Conservation (phyloP, 2,888 invertebrate species). For the Heteromyza rotundicornis region DNA sequence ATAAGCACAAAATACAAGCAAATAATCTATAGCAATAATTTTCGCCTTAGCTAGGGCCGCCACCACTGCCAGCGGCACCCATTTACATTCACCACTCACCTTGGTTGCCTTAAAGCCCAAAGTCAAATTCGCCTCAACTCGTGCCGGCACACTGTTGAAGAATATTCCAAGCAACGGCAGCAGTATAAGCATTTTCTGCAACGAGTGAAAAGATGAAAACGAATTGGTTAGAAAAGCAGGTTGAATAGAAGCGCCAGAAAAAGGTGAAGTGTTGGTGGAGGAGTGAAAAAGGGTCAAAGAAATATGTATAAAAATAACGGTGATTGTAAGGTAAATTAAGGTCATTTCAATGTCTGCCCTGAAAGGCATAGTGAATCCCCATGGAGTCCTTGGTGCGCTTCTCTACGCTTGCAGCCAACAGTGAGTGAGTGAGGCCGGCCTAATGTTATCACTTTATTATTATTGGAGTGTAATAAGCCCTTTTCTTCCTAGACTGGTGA, state of each 20-base stretch:
- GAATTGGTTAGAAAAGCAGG: background rate
- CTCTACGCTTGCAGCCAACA: conserved; percentile 33
- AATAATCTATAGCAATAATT: background rate
- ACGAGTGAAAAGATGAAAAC: conserved; percentile 29
- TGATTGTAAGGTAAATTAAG: conserved; percentile 37
- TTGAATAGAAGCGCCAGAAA: conserved; percentile 8
- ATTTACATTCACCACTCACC: conserved; percentile 46
- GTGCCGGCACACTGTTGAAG: conserved; percentile 57
- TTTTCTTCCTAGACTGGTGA: no score
- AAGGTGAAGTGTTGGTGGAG: background rate
- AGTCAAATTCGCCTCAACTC: conserved; percentile 57
- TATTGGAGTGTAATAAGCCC: conserved; percentile 22
- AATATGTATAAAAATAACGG: conserved; percentile 21
- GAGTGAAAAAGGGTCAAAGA: conserved; percentile 24
- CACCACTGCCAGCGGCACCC: background rate
- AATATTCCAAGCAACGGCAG: conserved; percentile 59
- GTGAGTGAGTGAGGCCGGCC: background rate
- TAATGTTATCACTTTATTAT: conserved; percentile 30
- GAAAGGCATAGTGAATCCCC: conserved; percentile 2
- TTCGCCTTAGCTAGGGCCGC: no score
- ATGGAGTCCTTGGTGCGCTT: background rate
- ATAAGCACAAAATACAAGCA: conserved; percentile 7
- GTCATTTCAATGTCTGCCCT: conserved; percentile 49
- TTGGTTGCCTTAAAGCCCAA: conserved; percentile 58
- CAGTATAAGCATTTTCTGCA: conserved; percentile 62